Base-by-base conservation (phyloP, 2,888 invertebrate species). In the Drosophila tripunctata region DNA sequence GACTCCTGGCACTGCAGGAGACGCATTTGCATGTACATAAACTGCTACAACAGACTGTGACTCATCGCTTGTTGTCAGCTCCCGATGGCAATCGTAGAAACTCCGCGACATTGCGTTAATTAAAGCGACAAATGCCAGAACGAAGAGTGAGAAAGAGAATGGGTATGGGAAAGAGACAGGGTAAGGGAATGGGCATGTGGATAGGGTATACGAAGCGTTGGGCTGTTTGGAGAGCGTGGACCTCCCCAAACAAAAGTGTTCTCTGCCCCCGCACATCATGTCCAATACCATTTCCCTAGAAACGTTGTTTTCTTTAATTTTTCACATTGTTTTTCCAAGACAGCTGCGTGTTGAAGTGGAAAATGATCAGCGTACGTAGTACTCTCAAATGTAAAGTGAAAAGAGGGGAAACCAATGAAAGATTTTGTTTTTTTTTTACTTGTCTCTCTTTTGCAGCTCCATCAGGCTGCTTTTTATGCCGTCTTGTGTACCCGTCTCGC, bases 261-360 rank as follows among this genome's bases (percentile, higher is more conserved):
- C 48, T 52, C 27, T 2, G 1, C 8, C 6, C 6, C 24, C 1
- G 3, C 27, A 6, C 27, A 8, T 10, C 10, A 5, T 27, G 3
- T 27, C 27, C 27, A 27, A 27, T 10, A 3, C 27, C 8, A 4
- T 10, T 35, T 36, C 19, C 30, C 19, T 12, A 40, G 51, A 40
- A 51, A 8, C 27, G 6, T 35, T 78, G 63, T 63, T 62, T 60
- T 65, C 73, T 62, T 76, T 45, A 41, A 64, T 66, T 63, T 67
- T 45, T 58, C 58, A 52, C 43, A 65, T 48, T 66, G 71, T 72
- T 69, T 80, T 74, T 67, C 56, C 64, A 43, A 51, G 50, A 19
- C 84, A 72, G 72, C 62, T 75, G 82, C 76, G 67, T 72, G 52
- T 69, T 82, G 58, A 75, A 79, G 79, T 79, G 83, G 79, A 82